phyloP scores from a whole-genome alignment of 1,140 invertebrate genomes.

The Penaeus chinensis region DNA sequence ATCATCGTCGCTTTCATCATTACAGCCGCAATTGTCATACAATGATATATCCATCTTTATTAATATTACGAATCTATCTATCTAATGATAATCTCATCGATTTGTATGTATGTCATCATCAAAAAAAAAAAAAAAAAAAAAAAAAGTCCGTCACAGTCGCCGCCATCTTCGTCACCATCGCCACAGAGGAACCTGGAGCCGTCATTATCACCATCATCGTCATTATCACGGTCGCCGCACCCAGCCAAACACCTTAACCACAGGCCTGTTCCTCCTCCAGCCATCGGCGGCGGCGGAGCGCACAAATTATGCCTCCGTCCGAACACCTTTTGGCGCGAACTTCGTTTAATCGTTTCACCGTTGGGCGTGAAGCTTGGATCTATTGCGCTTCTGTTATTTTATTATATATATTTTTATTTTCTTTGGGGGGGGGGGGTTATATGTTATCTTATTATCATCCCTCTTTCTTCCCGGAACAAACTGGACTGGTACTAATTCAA shows the following conservation, averaged over 20 bases:
- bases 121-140: no score
- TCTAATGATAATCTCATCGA: no score
- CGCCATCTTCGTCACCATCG: background rate
- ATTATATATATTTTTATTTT: background rate
- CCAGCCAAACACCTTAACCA: conserved; percentile 16
- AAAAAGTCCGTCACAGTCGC: background rate
- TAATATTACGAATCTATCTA: no score
- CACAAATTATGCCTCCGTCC: conserved; percentile 27
- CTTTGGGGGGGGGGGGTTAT: background rate
- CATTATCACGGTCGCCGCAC: conserved; percentile 17
- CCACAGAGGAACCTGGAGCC: background rate
- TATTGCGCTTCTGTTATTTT: no score
- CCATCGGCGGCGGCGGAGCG: conserved; percentile 1
- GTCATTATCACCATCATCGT: background rate
- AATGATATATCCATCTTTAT: no score
- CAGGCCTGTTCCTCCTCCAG: conserved; percentile 18
- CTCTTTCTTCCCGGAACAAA: background rate
- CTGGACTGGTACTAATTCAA: background rate
- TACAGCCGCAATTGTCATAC: no score
- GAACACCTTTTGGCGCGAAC: no score
- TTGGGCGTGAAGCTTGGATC: no score
- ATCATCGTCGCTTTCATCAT: no score
- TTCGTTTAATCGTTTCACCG: no score
- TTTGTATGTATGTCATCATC: no score
- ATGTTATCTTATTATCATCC: background rate